Conservation (phyloP, 2,113 vertebrate genomes). For the Oncorhynchus masou region DNA sequence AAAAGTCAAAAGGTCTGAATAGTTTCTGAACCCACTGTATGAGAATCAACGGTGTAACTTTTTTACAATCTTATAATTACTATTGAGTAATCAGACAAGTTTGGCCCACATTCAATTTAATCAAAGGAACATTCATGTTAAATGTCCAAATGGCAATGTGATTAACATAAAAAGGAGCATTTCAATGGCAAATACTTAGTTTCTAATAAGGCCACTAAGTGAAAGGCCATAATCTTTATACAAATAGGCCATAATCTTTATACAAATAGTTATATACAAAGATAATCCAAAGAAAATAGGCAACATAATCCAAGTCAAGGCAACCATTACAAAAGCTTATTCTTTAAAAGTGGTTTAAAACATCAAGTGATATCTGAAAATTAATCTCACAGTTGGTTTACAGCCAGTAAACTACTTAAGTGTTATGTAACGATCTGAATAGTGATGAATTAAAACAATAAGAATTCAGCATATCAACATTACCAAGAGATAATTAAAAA, state of each 20-base stretch:
- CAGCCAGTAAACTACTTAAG: too few relatives aligned
- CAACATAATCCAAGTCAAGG: neutral
- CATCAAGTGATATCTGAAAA: too few relatives aligned
- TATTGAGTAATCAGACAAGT: too few relatives aligned
- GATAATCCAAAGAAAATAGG: neutral
- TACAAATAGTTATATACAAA: conserved; percentile 4
- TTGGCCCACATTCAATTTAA: neutral
- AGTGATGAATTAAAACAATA: too few relatives aligned
- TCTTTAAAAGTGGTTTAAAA: neutral
- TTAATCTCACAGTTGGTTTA: too few relatives aligned
- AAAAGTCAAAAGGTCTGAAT: too few relatives aligned
- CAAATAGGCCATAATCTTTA: neutral
- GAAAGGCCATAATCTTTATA: neutral
- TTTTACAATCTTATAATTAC: too few relatives aligned
- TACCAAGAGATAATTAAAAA: too few relatives aligned
- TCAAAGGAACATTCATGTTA: conserved; percentile 3
- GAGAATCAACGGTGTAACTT: too few relatives aligned
- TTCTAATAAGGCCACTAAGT: neutral
- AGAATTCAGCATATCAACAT: too few relatives aligned
- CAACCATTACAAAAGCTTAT: neutral
- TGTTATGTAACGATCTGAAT: too few relatives aligned
- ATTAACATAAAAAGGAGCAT: neutral
- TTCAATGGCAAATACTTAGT: conserved; percentile 5
- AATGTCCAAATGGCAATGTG: conserved; percentile 1
- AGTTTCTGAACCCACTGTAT: too few relatives aligned